These are phyloP conservation scores for Alca torda DNA, from an alignment of 2,797 vertebrate genomes.

Conservation along the genomic window DNA sequence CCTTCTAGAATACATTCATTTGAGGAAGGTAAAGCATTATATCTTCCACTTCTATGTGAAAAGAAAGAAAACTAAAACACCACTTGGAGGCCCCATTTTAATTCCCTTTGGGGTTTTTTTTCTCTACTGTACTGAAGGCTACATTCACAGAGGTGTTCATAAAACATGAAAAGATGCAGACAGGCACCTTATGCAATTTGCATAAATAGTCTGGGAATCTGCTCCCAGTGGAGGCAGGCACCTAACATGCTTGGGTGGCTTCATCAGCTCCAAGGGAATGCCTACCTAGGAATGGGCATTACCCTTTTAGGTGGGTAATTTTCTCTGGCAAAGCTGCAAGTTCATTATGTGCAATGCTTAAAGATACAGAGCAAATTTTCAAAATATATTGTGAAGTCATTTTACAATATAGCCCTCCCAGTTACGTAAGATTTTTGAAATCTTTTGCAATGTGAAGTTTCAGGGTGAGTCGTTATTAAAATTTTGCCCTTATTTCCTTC, in stretches of 20 bases:
- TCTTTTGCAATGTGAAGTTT: background rate
- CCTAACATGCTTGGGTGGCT: background rate
- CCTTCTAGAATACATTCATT: background rate
- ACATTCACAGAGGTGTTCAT: background rate
- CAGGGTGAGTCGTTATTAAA: background rate
- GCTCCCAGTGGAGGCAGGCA: background rate
- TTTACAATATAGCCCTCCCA: background rate
- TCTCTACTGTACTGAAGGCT: background rate
- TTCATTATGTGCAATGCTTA: background rate
- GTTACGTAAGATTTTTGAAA: background rate
- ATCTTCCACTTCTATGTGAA: background rate
- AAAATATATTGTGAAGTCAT: background rate
- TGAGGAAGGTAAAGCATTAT: background rate
- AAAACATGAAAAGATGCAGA: background rate
- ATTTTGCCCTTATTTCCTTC: background rate
- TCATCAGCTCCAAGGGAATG: background rate
- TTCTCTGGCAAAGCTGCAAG: background rate
- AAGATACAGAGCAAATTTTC: background rate
- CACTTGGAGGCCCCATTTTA: background rate
- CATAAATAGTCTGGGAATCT: background rate
- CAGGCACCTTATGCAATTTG: background rate
- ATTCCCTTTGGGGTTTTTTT: background rate
- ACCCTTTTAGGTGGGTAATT: background rate
- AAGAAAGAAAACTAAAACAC: background rate
- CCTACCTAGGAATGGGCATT: background rate